These are phyloP conservation scores for Eristalis arbustorum DNA, from an alignment of 2,888 invertebrate species.

Conservation along the genomic window DNA sequence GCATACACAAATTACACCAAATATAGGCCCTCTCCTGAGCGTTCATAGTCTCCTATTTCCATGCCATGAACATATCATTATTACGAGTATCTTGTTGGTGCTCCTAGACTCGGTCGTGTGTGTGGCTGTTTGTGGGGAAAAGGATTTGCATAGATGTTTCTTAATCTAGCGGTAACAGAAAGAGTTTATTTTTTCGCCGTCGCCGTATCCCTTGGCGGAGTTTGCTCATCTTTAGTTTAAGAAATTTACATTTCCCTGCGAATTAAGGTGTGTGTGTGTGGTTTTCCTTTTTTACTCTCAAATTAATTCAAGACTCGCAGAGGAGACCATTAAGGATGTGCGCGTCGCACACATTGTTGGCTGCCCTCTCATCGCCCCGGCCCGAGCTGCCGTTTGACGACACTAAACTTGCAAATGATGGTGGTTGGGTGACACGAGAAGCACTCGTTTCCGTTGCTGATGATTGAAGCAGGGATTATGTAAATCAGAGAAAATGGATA, in stretches of 20 bases:
- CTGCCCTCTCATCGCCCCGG: neutral
- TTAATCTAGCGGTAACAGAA: neutral
- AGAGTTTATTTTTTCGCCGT: neutral
- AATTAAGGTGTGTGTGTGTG: neutral
- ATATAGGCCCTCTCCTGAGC: neutral
- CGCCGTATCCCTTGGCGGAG: neutral
- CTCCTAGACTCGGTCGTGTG: neutral
- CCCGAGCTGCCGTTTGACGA: neutral
- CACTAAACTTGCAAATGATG: neutral
- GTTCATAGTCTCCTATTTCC: slow-evolving; percentile 10
- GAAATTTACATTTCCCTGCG: neutral
- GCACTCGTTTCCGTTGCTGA: neutral
- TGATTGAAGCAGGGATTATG: slow-evolving; percentile 7
- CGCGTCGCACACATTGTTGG: slow-evolving; percentile 34
- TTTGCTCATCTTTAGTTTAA: neutral
- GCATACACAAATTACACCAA: slow-evolving; percentile 1
- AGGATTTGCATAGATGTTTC: slow-evolving; percentile 7
- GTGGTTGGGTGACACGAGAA: neutral
- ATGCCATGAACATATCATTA: slow-evolving; percentile 25
- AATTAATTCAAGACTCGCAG: slow-evolving; percentile 27
- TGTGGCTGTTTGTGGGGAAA: neutral
- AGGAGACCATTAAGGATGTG: slow-evolving; percentile 23
- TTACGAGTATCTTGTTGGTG: neutral
- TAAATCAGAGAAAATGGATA: slow-evolving; percentile 17
- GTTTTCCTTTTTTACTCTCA: neutral